Conservation (phyloP, 2,113 vertebrate genomes). For the Rattus norvegicus region GRCr8 NC_086021.1:171948001-171948500, state of each 20-base stretch:
- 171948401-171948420: neutral
- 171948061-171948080: slow-evolving; percentile 17
- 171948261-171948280: neutral
- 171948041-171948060: slow-evolving; percentile 49
- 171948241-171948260: neutral
- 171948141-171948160: neutral
- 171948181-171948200: slow-evolving; percentile 34
- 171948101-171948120: neutral
- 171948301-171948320: neutral
- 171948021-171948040: neutral
- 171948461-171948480: neutral
- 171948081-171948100: slow-evolving; percentile 25
- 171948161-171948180: neutral
- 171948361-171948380: neutral
- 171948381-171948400: neutral
- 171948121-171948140: neutral
- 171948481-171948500: neutral
- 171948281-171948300: neutral
- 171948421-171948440: neutral
- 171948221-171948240: neutral
- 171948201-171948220: slow-evolving; percentile 36
- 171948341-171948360: neutral
- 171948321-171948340: neutral
- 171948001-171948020: neutral
- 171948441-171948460: neutral